phyloP scores from a whole-genome alignment of 1,140 invertebrate species.

The Chrysoperla carnea region DNA sequence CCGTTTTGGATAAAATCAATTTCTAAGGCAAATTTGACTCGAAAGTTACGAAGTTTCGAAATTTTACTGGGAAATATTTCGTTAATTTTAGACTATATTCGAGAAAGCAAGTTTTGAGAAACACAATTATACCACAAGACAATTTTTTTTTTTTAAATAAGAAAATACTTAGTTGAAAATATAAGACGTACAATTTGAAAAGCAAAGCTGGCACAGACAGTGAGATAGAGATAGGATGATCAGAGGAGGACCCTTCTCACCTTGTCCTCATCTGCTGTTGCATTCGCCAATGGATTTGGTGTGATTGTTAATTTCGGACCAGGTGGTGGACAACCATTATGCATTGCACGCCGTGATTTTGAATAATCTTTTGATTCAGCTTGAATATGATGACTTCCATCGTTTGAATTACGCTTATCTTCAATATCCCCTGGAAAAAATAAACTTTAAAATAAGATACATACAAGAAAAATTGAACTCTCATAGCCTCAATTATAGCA shows the following conservation, averaged over 20 bases:
- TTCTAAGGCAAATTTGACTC: too few relatives aligned
- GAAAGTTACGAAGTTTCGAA: too few relatives aligned
- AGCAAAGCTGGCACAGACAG: too few relatives aligned
- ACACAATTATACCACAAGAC: too few relatives aligned
- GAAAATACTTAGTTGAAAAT: too few relatives aligned
- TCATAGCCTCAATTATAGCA: slow-evolving; percentile 3
- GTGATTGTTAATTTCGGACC: slow-evolving; percentile 47
- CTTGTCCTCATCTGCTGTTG: slow-evolving; percentile 34
- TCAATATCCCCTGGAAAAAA: slow-evolving; percentile 10
- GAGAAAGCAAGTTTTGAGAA: too few relatives aligned
- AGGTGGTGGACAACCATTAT: slow-evolving; percentile 35
- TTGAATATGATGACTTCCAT: slow-evolving; percentile 25
- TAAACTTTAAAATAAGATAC: slow-evolving; percentile 1
- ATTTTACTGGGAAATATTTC: too few relatives aligned
- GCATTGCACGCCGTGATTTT: slow-evolving; percentile 23
- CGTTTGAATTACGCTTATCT: slow-evolving; percentile 20
- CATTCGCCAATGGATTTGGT: slow-evolving; percentile 46
- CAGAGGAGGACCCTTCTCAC: slow-evolving; percentile 14
- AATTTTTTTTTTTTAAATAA: too few relatives aligned
- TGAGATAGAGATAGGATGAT: too few relatives aligned
- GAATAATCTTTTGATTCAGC: slow-evolving; percentile 24
- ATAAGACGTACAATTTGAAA: too few relatives aligned
- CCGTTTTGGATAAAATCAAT: too few relatives aligned
- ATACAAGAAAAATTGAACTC: background rate
- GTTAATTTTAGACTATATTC: too few relatives aligned